Evolutionary conservation across 2,888 invertebrate genomes (phyloP), one percentile per base, ranked within the genome.

Genomic region (Sphinx pinastri): DNA sequence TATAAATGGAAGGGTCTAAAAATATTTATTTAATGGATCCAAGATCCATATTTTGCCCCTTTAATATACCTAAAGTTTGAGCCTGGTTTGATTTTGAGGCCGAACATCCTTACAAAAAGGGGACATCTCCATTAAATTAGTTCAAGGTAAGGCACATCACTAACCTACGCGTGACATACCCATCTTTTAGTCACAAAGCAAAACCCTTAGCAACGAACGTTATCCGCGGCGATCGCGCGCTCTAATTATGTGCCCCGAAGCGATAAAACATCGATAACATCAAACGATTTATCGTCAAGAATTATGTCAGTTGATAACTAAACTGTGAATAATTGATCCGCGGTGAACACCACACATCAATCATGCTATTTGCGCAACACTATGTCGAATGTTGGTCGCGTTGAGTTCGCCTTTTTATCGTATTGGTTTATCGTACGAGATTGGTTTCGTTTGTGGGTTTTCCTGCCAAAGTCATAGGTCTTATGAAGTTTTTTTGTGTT

Each of bases 311-410:
- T 77, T 74, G 88, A 88, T 88, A 86, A 70, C 31, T 81, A 78
- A 80, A 81, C 79, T 84, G 81, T 88, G 86, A 89, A 91, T 91
- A 91, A 92, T 90, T 87, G 89, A 87, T 88, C 80, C 83, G 72
- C 80, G 79, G 77, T 87, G 87, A 85, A 82, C 79, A 75, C 16
- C 88, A 90, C 92, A 91, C 92, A 90, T 90, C 90, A 90, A 85
- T 81, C 84, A 79, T 77, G 79, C 76, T 87, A 83, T 85, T 90
- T 89, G 87, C 88, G 88, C 86, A 87, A 88, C 80, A 77, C 77
- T 49, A 25, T 63, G 47, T 16, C 47, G 16, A 47, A 11, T 63
- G 60, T 10, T 45, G 25, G 45, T 63, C 2, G 25, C 60, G 60
- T 63, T 47, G 19, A 14, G 38, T 19, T 19, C 47, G 19, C 60